phyloP scores from a whole-genome alignment of 23 tunicate genomes.

The Oikopleura albicans region DNA sequence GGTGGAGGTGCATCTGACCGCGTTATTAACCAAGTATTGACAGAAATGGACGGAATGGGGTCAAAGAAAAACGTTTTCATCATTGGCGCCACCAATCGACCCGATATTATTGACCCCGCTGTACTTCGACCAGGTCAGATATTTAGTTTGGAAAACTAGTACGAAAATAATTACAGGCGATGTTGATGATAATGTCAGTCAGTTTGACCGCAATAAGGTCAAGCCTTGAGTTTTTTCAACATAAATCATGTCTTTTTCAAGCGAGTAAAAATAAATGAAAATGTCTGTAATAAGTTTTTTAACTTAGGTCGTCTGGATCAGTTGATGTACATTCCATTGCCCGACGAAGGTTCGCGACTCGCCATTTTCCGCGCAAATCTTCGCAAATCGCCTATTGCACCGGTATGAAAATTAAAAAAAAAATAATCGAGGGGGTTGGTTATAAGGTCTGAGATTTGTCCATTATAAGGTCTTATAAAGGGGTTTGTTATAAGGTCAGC shows the following conservation, averaged over 20 bases:
- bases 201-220: no score
- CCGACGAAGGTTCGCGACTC: slow-evolving; percentile 70
- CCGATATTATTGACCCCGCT: slow-evolving; percentile 91
- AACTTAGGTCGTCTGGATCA: slow-evolving; percentile 51
- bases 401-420: slow-evolving; percentile 23
- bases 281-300: no score
- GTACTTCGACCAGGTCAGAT: slow-evolving; percentile 80
- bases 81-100: slow-evolving; percentile 96
- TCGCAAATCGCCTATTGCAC: slow-evolving; percentile 74
- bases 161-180: no score
- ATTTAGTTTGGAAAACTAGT: slow-evolving; percentile 69
- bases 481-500: no score
- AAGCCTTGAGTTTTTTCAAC: background rate
- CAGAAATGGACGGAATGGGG: slow-evolving; percentile 88
- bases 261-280: no score
- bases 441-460: no score
- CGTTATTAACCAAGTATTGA: slow-evolving; percentile 27
- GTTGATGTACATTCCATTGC: slow-evolving; percentile 86
- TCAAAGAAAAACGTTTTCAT: slow-evolving; percentile 76
- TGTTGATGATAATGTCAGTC: no score
- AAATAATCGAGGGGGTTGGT: no score
- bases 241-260: background rate
- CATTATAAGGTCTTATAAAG: no score
- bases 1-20: slow-evolving; percentile 80
- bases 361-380: slow-evolving; percentile 65